These are phyloP conservation scores for Medauroidea extradentata DNA, from an alignment of 1,140 invertebrate genomes.

Conservation along the genomic window DNA sequence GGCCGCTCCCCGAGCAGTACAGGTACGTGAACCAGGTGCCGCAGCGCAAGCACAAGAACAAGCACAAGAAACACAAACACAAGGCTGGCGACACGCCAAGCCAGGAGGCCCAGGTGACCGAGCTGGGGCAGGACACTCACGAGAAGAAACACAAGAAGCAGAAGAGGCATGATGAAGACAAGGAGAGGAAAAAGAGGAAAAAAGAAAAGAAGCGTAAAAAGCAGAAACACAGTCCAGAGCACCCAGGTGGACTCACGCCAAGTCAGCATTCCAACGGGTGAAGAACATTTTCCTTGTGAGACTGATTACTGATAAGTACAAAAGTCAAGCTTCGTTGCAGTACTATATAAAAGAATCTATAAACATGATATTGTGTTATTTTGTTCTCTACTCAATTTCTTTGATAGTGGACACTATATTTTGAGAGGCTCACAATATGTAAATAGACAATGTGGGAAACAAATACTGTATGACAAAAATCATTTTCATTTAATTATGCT, in stretches of 20 bases:
- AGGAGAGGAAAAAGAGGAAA: slow-evolving; percentile 90
- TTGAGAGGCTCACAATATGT: too few species aligned
- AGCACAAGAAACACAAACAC: slow-evolving; percentile 94
- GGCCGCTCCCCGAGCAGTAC: slow-evolving; percentile 94
- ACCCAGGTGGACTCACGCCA: slow-evolving; percentile 64
- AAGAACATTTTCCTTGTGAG: slow-evolving; percentile 19
- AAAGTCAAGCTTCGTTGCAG: too few species aligned
- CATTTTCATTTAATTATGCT: too few species aligned
- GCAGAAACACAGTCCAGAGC: slow-evolving; percentile 88
- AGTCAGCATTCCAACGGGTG: slow-evolving; percentile 63
- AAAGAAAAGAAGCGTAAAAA: slow-evolving; percentile 95
- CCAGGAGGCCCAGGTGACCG: slow-evolving; percentile 61
- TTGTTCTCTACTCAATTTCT: too few species aligned
- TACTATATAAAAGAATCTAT: too few species aligned
- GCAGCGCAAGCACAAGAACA: slow-evolving; percentile 88
- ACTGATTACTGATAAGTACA: too few species aligned
- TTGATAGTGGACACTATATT: too few species aligned
- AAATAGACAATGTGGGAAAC: too few species aligned
- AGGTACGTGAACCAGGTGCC: slow-evolving; percentile 87
- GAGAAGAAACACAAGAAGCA: slow-evolving; percentile 97
- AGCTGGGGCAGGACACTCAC: slow-evolving; percentile 71
- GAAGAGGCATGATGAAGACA: slow-evolving; percentile 89
- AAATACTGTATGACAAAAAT: too few species aligned
- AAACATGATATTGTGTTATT: too few species aligned
- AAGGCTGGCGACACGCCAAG: slow-evolving; percentile 72